These are phyloP conservation scores for Octodon degus DNA, from an alignment of 2,113 vertebrate species.

Conservation along the genomic window DNA sequence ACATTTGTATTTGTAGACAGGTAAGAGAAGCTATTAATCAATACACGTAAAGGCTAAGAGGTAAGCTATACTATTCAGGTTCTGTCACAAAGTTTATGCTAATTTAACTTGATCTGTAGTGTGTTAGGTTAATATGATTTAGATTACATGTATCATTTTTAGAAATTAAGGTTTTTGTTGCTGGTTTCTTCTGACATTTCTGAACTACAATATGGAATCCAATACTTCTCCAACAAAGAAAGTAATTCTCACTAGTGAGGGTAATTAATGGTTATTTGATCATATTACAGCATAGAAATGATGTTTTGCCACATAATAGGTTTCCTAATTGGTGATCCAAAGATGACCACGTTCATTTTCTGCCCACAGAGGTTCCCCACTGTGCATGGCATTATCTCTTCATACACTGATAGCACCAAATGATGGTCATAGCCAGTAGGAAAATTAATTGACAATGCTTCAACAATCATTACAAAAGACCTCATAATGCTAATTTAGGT, in stretches of 20 bases:
- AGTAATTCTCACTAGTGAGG: slow-evolving; percentile 80
- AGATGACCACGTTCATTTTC: slow-evolving; percentile 83
- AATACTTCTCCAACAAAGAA: slow-evolving; percentile 83
- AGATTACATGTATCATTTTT: slow-evolving; percentile 71
- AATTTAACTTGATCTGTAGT: slow-evolving; percentile 72
- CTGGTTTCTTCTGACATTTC: slow-evolving; percentile 74
- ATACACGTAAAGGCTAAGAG: slow-evolving; percentile 72
- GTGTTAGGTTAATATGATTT: slow-evolving; percentile 79
- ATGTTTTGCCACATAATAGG: slow-evolving; percentile 84
- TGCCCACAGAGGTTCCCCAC: slow-evolving; percentile 83
- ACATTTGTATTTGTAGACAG: slow-evolving; percentile 75
- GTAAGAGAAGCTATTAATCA: slow-evolving; percentile 77
- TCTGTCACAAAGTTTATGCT: slow-evolving; percentile 77
- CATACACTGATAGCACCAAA: slow-evolving; percentile 82
- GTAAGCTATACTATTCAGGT: slow-evolving; percentile 69
- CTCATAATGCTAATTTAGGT: slow-evolving; percentile 85
- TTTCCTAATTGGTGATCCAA: slow-evolving; percentile 84
- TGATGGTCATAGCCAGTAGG: slow-evolving; percentile 83
- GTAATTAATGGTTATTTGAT: slow-evolving; percentile 87
- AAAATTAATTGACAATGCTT: slow-evolving; percentile 86
- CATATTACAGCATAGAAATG: slow-evolving; percentile 83
- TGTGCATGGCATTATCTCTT: slow-evolving; percentile 82
- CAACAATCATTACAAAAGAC: slow-evolving; percentile 85
- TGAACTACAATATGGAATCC: slow-evolving; percentile 82
- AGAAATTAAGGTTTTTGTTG: slow-evolving; percentile 80